Evolutionary conservation across 2,888 invertebrate species (phyloP).

Genomic region (Pelosia muscerda): DNA sequence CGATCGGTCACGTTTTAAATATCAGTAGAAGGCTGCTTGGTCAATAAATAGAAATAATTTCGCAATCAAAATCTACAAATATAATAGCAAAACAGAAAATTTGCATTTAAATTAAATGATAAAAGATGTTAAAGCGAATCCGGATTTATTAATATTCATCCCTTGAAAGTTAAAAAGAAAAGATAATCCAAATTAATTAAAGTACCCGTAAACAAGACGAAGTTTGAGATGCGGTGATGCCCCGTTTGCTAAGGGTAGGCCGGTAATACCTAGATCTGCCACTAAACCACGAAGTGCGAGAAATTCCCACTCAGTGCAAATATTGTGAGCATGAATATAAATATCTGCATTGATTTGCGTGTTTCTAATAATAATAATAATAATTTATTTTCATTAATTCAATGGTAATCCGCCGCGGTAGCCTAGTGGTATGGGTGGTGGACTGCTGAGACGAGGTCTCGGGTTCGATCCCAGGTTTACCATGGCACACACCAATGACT

Average conservation of each 20-base stretch:
- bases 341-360: too few species aligned
- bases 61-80: not conserved
- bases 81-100: slow-evolving; percentile 32
- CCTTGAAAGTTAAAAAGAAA: slow-evolving; percentile 41
- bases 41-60: not conserved
- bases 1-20: too few species aligned
- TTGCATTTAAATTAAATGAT: slow-evolving; percentile 51
- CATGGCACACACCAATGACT: too few species aligned
- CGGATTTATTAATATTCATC: slow-evolving; percentile 52
- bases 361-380: too few species aligned
- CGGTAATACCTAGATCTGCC: not conserved
- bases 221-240: slow-evolving; percentile 18
- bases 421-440: too few species aligned
- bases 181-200: slow-evolving; percentile 51
- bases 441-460: too few species aligned
- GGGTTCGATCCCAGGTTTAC: too few species aligned
- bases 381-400: too few species aligned
- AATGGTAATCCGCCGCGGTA: too few species aligned
- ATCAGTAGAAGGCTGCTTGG: not conserved
- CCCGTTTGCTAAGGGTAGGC: not conserved
- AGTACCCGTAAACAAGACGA: slow-evolving; percentile 43
- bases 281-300: not conserved
- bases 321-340: too few species aligned
- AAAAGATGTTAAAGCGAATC: slow-evolving; percentile 43
- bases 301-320: too few species aligned